These are phyloP conservation scores for Lepus townsendii DNA, from an alignment of 2,797 vertebrate genomes.

Conservation along the genomic window DNA sequence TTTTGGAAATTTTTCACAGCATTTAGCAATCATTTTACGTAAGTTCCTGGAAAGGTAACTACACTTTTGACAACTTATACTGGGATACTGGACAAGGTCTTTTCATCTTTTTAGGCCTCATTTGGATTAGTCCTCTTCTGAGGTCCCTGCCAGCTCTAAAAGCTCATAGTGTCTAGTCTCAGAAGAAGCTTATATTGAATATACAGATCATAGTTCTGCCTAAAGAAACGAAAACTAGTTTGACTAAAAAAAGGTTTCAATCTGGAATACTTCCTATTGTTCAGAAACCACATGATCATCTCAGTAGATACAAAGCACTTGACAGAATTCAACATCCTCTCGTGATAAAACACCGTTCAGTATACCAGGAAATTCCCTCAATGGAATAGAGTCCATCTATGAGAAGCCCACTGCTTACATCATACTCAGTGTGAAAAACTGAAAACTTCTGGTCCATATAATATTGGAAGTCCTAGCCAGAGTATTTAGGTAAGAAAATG, in stretches of 20 bases:
- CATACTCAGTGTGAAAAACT: background rate
- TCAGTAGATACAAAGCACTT: background rate
- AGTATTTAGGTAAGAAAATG: background rate
- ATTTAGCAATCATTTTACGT: background rate
- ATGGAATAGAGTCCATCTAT: background rate
- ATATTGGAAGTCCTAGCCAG: background rate
- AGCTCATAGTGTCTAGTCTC: slow-evolving; percentile 4
- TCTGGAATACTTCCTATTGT: background rate
- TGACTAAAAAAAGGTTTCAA: background rate
- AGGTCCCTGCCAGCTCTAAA: slow-evolving; percentile 12
- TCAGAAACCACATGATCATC: background rate
- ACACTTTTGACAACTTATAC: background rate
- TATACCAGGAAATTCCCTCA: background rate
- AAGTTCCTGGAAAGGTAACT: background rate
- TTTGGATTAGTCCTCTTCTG: background rate
- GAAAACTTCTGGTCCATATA: background rate
- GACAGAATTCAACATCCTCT: background rate
- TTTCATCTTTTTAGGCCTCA: background rate
- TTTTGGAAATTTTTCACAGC: background rate
- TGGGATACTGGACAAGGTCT: background rate
- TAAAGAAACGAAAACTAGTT: slow-evolving; percentile 23
- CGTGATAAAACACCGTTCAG: background rate
- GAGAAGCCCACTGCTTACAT: background rate
- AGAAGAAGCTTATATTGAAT: background rate
- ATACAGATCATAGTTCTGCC: background rate